These are phyloP conservation scores for Halcyon smyrnensis DNA, from an alignment of 2,797 vertebrate genomes.

Conservation along the genomic window DNA sequence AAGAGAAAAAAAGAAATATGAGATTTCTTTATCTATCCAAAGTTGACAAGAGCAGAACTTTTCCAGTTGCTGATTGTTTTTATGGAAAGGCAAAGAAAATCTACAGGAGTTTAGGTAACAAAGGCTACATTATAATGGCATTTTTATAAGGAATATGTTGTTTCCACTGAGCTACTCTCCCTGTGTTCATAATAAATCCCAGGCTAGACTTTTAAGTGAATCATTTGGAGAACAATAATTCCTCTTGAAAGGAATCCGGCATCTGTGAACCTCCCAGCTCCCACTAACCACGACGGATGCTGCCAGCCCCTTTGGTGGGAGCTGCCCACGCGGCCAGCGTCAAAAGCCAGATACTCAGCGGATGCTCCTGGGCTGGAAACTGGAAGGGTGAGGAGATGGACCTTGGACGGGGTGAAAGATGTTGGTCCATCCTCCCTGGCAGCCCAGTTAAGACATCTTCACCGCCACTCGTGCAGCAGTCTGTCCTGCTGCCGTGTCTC, in stretches of 20 bases:
- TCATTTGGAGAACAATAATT: neutral
- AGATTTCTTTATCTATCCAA: neutral
- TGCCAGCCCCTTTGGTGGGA: neutral
- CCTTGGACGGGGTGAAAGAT: neutral
- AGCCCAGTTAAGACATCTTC: fast-evolving
- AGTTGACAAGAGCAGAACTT: neutral
- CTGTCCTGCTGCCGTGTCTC: neutral
- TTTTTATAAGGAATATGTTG: neutral
- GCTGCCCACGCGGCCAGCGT: neutral
- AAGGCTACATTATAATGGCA: neutral
- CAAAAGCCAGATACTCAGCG: neutral
- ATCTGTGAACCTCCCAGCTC: neutral
- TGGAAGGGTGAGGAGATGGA: neutral
- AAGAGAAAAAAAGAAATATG: neutral
- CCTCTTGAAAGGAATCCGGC: neutral
- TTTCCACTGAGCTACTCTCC: neutral
- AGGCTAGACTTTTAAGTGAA: neutral
- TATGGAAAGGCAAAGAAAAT: neutral
- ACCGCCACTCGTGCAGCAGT: fast-evolving
- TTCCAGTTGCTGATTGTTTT: neutral
- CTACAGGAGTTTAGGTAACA: neutral
- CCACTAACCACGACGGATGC: neutral
- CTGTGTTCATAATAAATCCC: neutral
- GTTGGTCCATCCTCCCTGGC: neutral
- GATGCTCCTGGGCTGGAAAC: neutral